Evolutionary conservation across 2,113 vertebrate genomes (phyloP).

Genomic region (Pao palembangensis): DNA sequence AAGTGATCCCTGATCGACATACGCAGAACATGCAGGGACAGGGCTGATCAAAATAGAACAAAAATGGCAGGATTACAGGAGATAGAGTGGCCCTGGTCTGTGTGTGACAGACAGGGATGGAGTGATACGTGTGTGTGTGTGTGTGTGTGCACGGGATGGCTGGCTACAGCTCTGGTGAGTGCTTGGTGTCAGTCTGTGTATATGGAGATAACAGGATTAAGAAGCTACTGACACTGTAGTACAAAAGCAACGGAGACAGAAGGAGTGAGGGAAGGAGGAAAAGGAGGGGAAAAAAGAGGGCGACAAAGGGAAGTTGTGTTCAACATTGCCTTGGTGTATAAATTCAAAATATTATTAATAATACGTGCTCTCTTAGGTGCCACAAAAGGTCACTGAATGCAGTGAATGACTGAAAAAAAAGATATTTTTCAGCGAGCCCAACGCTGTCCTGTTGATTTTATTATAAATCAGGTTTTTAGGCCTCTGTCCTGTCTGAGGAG

Average conservation of each 20-base stretch:
- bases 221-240: conserved; percentile 65
- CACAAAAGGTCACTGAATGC: no score
- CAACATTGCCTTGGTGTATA: background rate
- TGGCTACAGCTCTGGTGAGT: conserved; percentile 62
- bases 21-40: conserved; percentile 23
- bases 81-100: conserved; percentile 16
- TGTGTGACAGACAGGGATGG: conserved; percentile 8
- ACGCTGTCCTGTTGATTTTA: no score
- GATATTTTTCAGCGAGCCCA: no score
- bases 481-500: no score
- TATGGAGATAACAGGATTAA: conserved; percentile 76
- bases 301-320: conserved; percentile 17
- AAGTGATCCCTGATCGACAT: conserved; percentile 26
- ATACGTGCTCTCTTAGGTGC: background rate
- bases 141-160: conserved; percentile 33
- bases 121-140: conserved; percentile 9
- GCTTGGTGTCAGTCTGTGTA: conserved; percentile 68
- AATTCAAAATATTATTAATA: background rate
- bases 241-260: conserved; percentile 55
- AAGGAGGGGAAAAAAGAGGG: conserved; percentile 13
- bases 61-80: conserved; percentile 45
- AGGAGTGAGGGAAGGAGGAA: conserved; percentile 6
- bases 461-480: no score
- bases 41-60: conserved; percentile 33
- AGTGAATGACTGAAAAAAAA: no score